These are phyloP conservation scores for Lasius fuliginosus DNA, from an alignment of 2,888 invertebrate genomes.

Conservation along the genomic window DNA sequence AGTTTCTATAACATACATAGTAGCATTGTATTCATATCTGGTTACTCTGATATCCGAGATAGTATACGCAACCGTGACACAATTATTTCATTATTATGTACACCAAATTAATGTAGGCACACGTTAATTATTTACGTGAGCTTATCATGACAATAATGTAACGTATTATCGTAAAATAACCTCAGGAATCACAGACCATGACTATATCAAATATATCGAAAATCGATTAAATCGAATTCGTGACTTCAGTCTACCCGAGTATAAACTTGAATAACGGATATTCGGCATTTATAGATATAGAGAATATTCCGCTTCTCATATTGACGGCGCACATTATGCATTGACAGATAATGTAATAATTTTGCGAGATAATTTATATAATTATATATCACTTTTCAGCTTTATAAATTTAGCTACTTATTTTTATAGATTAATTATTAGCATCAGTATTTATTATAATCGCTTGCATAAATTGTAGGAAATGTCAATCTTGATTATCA, in stretches of 20 bases:
- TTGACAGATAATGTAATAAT: not conserved
- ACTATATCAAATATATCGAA: conserved; percentile 40
- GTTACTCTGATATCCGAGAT: conserved; percentile 10
- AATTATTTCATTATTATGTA: conserved; percentile 22
- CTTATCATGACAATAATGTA: conserved; percentile 14
- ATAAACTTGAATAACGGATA: conserved; percentile 50
- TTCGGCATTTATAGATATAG: conserved; percentile 16
- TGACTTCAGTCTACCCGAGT: conserved; percentile 27
- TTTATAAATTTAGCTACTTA: not conserved
- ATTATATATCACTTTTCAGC: not conserved
- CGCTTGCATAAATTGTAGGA: not conserved
- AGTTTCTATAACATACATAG: not conserved
- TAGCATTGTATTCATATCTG: not conserved
- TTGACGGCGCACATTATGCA: not conserved
- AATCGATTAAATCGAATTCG: conserved; percentile 45
- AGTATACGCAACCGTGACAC: not conserved
- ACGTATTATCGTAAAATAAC: conserved; percentile 21
- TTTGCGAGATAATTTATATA: not conserved
- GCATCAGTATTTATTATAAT: not conserved
- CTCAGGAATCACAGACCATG: conserved; percentile 35
- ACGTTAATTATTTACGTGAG: conserved; percentile 44
- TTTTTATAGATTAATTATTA: not conserved
- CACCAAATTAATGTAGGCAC: conserved; percentile 27
- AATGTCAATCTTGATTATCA: not conserved
- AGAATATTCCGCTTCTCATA: conserved; percentile 5